Evolutionary conservation across 2,797 vertebrate species (phyloP).

Genomic region (Cephalopachus bancanus): DNA sequence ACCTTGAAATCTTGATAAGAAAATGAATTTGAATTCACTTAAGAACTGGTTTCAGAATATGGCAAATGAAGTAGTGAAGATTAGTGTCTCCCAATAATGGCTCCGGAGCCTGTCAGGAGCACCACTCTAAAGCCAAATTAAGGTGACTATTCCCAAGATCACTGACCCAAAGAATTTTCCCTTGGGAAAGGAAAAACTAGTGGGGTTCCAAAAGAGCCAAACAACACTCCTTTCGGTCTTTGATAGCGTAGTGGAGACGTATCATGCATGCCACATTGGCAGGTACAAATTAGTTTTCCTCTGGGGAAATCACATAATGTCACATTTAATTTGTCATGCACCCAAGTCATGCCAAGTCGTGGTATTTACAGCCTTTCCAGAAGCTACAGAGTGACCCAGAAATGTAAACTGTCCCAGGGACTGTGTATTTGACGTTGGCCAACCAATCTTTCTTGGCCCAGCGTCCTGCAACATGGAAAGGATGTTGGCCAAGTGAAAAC

Average conservation of each 20-base stretch:
- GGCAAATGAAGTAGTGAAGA: background rate
- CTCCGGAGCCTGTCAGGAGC: background rate
- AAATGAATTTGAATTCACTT: background rate
- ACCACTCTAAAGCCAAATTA: background rate
- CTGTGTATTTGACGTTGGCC: background rate
- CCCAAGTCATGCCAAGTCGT: background rate
- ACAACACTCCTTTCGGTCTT: rapidly evolving
- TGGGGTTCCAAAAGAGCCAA: background rate
- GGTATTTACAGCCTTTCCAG: background rate
- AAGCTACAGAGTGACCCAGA: background rate
- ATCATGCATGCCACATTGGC: background rate
- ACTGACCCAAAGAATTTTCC: background rate
- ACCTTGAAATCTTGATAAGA: background rate
- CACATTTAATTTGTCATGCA: background rate
- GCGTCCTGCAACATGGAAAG: background rate
- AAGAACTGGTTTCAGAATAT: background rate
- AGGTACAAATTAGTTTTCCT: background rate
- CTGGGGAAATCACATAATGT: background rate
- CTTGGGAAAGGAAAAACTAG: background rate
- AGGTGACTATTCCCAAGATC: background rate
- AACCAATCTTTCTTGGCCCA: background rate
- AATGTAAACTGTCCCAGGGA: background rate
- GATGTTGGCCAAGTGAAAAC: background rate
- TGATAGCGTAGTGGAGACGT: background rate
- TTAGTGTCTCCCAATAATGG: rapidly evolving